phyloP scores from a whole-genome alignment of 2,888 invertebrate genomes.

The Kuschelorhynchus macadamiae region DNA sequence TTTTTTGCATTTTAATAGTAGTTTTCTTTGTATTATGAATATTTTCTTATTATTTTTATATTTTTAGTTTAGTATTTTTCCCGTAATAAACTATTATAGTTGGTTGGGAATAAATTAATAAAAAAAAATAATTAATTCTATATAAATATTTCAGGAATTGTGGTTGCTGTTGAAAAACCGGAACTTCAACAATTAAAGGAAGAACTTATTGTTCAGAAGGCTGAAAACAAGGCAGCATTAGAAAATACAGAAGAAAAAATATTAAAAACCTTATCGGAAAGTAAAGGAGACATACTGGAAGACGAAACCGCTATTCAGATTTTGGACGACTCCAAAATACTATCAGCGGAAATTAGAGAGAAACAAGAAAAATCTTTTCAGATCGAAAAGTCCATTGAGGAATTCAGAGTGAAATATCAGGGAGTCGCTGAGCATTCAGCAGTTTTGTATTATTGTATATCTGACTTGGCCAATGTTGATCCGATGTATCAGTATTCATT shows the following conservation, averaged over 20 bases:
- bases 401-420: slow-evolving; percentile 80
- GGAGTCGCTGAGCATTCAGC: slow-evolving; percentile 87
- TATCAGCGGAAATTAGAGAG: slow-evolving; percentile 85
- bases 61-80: no score
- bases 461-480: slow-evolving; percentile 86
- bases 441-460: slow-evolving; percentile 85
- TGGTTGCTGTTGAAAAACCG: slow-evolving; percentile 87
- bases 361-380: slow-evolving; percentile 85
- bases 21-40: no score
- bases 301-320: slow-evolving; percentile 92
- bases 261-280: slow-evolving; percentile 83
- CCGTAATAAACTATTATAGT: no score
- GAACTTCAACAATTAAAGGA: slow-evolving; percentile 87
- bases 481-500: no score
- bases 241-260: slow-evolving; percentile 92
- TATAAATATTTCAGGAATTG: no score
- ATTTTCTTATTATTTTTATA: no score
- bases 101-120: no score
- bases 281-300: slow-evolving; percentile 91
- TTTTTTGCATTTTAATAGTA: no score
- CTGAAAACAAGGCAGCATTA: slow-evolving; percentile 84
- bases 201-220: slow-evolving; percentile 83
- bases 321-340: slow-evolving; percentile 86
- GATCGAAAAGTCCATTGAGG: slow-evolving; percentile 84
- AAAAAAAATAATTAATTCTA: no score